These are phyloP conservation scores for Cerastoderma edule DNA, from an alignment of 2,888 invertebrate genomes.

Conservation along the genomic window DNA sequence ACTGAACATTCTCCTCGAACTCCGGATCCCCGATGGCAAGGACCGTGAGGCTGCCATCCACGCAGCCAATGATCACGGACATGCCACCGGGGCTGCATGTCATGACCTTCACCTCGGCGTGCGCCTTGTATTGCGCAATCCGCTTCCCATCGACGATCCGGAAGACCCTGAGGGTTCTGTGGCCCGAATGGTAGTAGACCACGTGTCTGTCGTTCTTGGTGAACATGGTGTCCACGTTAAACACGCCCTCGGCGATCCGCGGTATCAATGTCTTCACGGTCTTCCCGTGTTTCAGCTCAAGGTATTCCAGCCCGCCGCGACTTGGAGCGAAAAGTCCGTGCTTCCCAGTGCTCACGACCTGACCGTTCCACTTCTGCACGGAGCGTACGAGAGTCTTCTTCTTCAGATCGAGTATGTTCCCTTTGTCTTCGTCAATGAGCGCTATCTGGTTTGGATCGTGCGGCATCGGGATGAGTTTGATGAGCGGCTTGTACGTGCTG, in stretches of 20 bases:
- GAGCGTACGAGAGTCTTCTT: conserved; percentile 94
- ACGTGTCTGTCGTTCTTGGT: conserved; percentile 97
- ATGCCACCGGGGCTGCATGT: conserved; percentile 78
- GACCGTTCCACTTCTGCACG: conserved; percentile 96
- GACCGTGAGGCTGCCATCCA: conserved; percentile 97
- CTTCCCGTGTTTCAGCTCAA: conserved; percentile 94
- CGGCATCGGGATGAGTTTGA: conserved; percentile 82
- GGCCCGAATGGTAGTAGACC: conserved; percentile 97
- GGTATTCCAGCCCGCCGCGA: conserved; percentile 95
- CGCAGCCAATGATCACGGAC: conserved; percentile 90
- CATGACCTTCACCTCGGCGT: conserved; percentile 81
- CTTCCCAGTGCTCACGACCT: conserved; percentile 86
- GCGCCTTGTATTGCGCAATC: conserved; percentile 91
- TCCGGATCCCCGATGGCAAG: conserved; percentile 90
- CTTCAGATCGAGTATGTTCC: conserved; percentile 93
- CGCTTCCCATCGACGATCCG: conserved; percentile 94
- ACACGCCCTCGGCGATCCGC: conserved; percentile 95
- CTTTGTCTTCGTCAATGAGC: conserved; percentile 94
- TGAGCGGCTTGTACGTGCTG: conserved; percentile 80
- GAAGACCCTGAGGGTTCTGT: conserved; percentile 96
- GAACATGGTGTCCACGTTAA: conserved; percentile 95
- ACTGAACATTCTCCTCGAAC: conserved; percentile 73
- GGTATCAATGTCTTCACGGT: conserved; percentile 95
- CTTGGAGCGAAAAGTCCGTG: conserved; percentile 95
- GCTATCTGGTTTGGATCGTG: conserved; percentile 89